These are phyloP conservation scores for Tenebrio molitor DNA, from an alignment of 1,140 invertebrate species.

Conservation along the genomic window DNA sequence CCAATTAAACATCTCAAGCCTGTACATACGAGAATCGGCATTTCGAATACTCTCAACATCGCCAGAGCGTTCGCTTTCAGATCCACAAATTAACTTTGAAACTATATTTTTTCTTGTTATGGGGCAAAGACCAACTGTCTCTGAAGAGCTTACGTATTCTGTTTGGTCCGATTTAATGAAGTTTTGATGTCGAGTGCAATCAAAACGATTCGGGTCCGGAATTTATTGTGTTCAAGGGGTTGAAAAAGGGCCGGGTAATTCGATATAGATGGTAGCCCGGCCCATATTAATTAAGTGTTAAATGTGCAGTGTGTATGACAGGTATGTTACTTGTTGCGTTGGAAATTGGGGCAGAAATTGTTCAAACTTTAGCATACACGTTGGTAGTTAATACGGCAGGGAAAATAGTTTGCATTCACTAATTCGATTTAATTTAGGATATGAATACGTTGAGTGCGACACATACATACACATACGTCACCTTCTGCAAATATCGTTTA, in stretches of 20 bases:
- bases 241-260: constrained; percentile 11
- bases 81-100: too few relatives aligned
- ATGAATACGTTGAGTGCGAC: too few relatives aligned
- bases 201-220: background rate
- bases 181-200: constrained; percentile 4
- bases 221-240: constrained; percentile 10
- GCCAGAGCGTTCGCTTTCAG: too few relatives aligned
- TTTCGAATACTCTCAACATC: too few relatives aligned
- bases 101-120: too few relatives aligned
- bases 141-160: background rate
- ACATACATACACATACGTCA: too few relatives aligned
- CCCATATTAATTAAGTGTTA: constrained; percentile 10
- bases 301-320: constrained; percentile 2
- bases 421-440: too few relatives aligned
- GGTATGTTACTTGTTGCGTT: constrained; percentile 20
- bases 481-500: too few relatives aligned
- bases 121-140: too few relatives aligned
- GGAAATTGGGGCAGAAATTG: background rate
- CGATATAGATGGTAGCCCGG: background rate
- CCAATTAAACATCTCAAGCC: background rate
- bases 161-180: background rate
- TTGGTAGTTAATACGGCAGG: too few relatives aligned
- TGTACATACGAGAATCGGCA: background rate
- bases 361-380: background rate
- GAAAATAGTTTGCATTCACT: too few relatives aligned